Evolutionary conservation across 1,140 invertebrate species (phyloP).

Genomic region (Papilio helenus): DNA sequence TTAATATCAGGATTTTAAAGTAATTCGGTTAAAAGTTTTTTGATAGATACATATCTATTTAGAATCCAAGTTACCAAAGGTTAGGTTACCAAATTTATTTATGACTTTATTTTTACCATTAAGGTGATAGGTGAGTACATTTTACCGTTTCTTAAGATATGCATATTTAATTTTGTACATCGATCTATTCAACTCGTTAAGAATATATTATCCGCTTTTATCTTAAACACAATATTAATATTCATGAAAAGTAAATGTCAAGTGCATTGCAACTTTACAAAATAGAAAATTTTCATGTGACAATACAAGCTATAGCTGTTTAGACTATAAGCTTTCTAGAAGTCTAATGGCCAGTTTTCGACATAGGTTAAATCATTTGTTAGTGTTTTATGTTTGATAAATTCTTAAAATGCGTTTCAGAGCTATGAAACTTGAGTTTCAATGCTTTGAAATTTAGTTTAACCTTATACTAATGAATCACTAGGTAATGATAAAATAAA

Average conservation of each 20-base stretch:
- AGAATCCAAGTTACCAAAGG: too few relatives aligned
- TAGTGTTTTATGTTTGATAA: too few relatives aligned
- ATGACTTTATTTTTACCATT: too few relatives aligned
- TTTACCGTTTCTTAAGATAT: background rate
- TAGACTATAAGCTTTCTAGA: background rate
- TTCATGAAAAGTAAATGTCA: slow-evolving; percentile 22
- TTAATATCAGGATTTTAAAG: background rate
- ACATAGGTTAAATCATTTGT: too few relatives aligned
- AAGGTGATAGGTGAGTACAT: background rate
- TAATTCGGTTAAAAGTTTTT: background rate
- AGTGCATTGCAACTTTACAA: background rate
- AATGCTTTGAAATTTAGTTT: too few relatives aligned
- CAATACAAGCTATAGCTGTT: background rate
- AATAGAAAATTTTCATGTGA: background rate
- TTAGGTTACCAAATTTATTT: too few relatives aligned
- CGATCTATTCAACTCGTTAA: background rate
- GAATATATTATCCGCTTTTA: slow-evolving; percentile 8
- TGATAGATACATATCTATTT: too few relatives aligned
- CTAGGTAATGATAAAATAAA: too few relatives aligned
- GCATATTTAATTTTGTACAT: background rate
- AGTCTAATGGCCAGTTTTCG: too few relatives aligned
- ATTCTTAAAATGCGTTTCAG: too few relatives aligned
- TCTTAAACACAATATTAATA: slow-evolving; percentile 5
- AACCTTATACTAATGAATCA: too few relatives aligned
- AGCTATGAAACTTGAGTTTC: too few relatives aligned